phyloP scores from a whole-genome alignment of 2,888 invertebrate species.

The Diplazon laetatorius region DNA sequence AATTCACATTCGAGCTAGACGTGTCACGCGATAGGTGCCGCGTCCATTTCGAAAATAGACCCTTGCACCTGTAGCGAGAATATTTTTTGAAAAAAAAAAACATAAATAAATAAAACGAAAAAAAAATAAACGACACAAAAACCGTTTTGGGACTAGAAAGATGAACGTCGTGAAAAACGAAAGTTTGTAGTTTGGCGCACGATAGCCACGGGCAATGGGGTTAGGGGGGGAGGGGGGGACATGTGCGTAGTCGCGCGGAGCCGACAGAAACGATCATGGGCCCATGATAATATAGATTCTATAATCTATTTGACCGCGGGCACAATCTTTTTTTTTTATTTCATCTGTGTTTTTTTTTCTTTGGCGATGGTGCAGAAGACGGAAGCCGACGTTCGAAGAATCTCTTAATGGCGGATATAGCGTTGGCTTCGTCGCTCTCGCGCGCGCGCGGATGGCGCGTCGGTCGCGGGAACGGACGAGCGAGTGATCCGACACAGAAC shows the following conservation, averaged over 20 bases:
- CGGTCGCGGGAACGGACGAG: constrained; percentile 34
- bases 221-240: too few relatives aligned
- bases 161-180: constrained; percentile 4
- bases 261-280: constrained; percentile 9
- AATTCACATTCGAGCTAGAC: constrained; percentile 28
- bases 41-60: constrained; percentile 72
- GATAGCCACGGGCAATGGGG: constrained; percentile 51
- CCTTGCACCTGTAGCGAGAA: not conserved
- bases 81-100: constrained; percentile 32
- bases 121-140: constrained; percentile 58
- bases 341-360: too few relatives aligned
- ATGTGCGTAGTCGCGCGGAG: constrained; percentile 37
- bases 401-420: constrained; percentile 48
- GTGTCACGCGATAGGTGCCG: constrained; percentile 77
- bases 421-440: not conserved
- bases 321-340: constrained; percentile 57
- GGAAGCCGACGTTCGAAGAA: constrained; percentile 59
- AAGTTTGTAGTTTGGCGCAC: constrained; percentile 43
- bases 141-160: constrained; percentile 63
- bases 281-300: constrained; percentile 56
- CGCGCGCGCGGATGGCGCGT: constrained; percentile 26
- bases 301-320: constrained; percentile 65
- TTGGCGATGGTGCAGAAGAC: constrained; percentile 49
- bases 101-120: constrained; percentile 51
- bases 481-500: constrained; percentile 3